Conservation (phyloP, 2,888 invertebrate species). For the Syrphus vitripennis region DNA sequence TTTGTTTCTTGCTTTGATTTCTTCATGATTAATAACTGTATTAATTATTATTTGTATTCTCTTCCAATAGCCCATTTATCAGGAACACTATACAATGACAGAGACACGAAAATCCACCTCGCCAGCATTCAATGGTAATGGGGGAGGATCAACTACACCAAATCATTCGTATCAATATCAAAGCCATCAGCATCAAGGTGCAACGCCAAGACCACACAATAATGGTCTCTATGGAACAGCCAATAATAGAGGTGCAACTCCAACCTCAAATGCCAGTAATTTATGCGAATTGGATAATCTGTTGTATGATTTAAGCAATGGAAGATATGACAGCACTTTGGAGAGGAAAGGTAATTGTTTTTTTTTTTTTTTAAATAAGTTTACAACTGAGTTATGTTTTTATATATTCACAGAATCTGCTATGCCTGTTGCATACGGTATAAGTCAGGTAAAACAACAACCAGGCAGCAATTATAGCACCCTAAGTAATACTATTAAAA, state of each 20-base stretch:
- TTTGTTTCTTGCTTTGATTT: neutral
- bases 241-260: constrained; percentile 28
- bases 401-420: constrained; percentile 74
- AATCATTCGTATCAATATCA: constrained; percentile 77
- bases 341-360: constrained; percentile 82
- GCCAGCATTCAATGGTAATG: constrained; percentile 73
- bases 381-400: neutral
- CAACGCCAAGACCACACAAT: constrained; percentile 43
- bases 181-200: constrained; percentile 73
- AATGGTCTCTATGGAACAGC: constrained; percentile 53
- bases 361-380: neutral
- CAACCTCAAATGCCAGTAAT: constrained; percentile 83
- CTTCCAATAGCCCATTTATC: constrained; percentile 75
- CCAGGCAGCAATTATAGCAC: constrained; percentile 81
- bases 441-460: constrained; percentile 72
- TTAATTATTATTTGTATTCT: neutral
- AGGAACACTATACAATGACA: constrained; percentile 77
- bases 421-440: constrained; percentile 76
- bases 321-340: constrained; percentile 83
- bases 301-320: constrained; percentile 94
- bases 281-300: constrained; percentile 95
- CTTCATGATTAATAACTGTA: neutral
- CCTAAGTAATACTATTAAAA: constrained; percentile 80
- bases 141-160: constrained; percentile 52
- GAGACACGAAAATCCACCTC: constrained; percentile 77